Conservation (phyloP, 2,888 invertebrate species). For the Drosophila monieri region DNA sequence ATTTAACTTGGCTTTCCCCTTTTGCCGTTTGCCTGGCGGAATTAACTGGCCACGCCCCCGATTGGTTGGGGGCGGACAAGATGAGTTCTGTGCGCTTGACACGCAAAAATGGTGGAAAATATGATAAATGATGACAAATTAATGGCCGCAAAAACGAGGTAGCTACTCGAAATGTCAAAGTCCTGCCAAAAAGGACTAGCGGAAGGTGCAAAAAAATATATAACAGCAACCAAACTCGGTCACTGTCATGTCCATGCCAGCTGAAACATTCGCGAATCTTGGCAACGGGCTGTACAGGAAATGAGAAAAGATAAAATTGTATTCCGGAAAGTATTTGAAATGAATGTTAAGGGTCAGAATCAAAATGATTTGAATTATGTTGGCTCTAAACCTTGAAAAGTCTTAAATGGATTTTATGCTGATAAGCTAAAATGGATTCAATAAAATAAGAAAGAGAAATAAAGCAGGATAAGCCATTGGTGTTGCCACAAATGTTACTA, state of each 20-base stretch:
- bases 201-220: slow-evolving; percentile 24
- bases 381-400: neutral
- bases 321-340: neutral
- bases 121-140: slow-evolving; percentile 74
- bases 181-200: slow-evolving; percentile 17
- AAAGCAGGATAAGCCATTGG: neutral
- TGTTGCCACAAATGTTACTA: neutral
- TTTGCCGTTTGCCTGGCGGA: slow-evolving; percentile 6
- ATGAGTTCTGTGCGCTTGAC: slow-evolving; percentile 50
- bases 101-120: slow-evolving; percentile 64
- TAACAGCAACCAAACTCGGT: slow-evolving; percentile 3
- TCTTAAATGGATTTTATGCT: neutral
- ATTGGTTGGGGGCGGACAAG: slow-evolving; percentile 16
- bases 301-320: neutral
- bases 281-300: neutral
- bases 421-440: neutral
- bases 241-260: slow-evolving; percentile 57
- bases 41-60: slow-evolving; percentile 43
- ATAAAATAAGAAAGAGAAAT: neutral
- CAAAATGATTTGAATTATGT: neutral
- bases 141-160: slow-evolving; percentile 60
- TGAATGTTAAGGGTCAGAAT: neutral
- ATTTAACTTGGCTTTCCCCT: slow-evolving; percentile 53
- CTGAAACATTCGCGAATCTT: slow-evolving; percentile 1
- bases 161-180: slow-evolving; percentile 43